Percentiles rank a stretch among this genome's conserved stretches.
Evolutionary conservation across 2,888 invertebrate species (phyloP).

Genomic region (Nysson spinosus): DNA sequence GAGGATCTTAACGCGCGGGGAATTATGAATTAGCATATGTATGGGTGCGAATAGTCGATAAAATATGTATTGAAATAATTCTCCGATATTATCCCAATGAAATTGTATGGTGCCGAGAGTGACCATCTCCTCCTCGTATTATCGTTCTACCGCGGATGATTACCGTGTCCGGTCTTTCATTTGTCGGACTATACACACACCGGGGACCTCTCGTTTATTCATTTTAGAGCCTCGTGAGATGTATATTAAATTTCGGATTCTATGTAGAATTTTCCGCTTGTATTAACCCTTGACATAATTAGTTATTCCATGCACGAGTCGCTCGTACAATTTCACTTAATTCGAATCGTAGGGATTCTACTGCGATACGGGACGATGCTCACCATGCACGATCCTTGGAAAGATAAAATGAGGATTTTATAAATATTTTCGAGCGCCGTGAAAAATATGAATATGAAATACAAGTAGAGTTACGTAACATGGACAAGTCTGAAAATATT

Average conservation of each 20-base stretch:
- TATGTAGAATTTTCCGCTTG: constrained; percentile 25
- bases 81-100: no score
- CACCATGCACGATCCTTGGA: no score
- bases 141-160: constrained; percentile 31
- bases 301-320: constrained; percentile 9
- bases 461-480: no score
- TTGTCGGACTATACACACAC: constrained; percentile 32
- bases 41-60: no score
- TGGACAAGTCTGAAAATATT: no score
- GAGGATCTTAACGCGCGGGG: no score
- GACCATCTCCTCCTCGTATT: constrained; percentile 29
- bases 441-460: no score
- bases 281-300: constrained; percentile 24
- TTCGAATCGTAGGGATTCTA: not conserved
- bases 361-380: not conserved
- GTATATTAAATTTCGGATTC: constrained; percentile 9
- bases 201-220: constrained; percentile 21
- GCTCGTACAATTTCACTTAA: constrained; percentile 18
- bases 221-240: constrained; percentile 6
- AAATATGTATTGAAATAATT: no score
- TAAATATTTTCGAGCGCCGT: no score
- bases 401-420: no score
- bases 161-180: constrained; percentile 37
- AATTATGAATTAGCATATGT: no score
- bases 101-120: constrained; percentile 39